Base-by-base conservation (phyloP, 2,888 invertebrate species). In the Eubasilissa splendida region DNA sequence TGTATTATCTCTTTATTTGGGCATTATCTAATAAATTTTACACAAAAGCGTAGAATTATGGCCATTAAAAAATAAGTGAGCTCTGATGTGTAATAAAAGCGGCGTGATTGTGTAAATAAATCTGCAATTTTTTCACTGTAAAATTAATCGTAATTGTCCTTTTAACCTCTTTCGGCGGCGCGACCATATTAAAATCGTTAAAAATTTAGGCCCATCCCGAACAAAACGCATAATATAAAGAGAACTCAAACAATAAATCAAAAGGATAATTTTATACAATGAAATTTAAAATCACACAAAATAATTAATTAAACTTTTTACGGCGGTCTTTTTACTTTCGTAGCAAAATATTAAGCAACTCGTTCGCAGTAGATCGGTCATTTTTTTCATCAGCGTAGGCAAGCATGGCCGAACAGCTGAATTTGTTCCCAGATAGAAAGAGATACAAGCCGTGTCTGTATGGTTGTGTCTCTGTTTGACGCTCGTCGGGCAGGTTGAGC, bases 331-430 rank as follows among this genome's bases (percentile, higher is more conserved):
- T 10, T 59, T 42, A 42, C 50, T 74, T 74, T 74, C 31, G 31
- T 31, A 2, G 33, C 53, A 8, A 31, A 59, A 31, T 22, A 11
- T 68, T 74, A 31, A 8, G 59, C 5, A 11, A 59, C 56, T 59
- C 54, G 31, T 59, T 42, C 50, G 68, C 59, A 33, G 11, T 22
- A 22, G 70, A 53, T 3, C 56, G 68, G 54, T 42, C 50, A 54
- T 59, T 65, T 76, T 76, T 76, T 76, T 76, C 59, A 8, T 60
- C 74, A 33, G 22, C 12, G 74, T 58, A 58, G 68, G 53, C 76
- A 74, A 80, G 76, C 63, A 77, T 76, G 71, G 80, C 79, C 63
- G 81, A 81, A 79, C 81, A 81, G 79, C 81, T 81, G 79, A 81
- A 70, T 66, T 79, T 68, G 76, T 70, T 71, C 74, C 54, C 56